These are phyloP conservation scores for Neoaliturus tenellus DNA, from an alignment of 2,888 invertebrate species.

Conservation along the genomic window DNA sequence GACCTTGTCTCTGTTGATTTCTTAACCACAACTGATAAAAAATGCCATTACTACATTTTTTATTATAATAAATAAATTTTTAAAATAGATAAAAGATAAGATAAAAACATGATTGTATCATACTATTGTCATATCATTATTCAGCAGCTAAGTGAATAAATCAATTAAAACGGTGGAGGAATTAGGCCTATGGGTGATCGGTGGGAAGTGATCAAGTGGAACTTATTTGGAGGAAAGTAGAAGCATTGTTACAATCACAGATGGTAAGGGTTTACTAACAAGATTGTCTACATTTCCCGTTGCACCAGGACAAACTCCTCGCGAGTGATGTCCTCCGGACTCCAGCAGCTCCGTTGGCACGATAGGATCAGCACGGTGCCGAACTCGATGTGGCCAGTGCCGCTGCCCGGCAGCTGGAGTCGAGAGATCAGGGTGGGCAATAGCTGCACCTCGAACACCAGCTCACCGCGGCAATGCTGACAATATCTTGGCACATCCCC, in stretches of 20 bases:
- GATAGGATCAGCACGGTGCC: constrained; percentile 92
- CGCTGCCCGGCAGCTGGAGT: constrained; percentile 73
- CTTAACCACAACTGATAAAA: too few relatives aligned
- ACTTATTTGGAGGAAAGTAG: background rate
- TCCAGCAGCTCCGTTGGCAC: constrained; percentile 92
- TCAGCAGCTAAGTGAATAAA: too few relatives aligned
- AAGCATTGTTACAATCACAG: constrained; percentile 20
- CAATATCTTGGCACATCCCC: constrained; percentile 76
- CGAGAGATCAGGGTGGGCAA: constrained; percentile 87
- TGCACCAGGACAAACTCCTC: constrained; percentile 86
- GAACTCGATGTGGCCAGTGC: constrained; percentile 80
- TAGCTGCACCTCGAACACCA: constrained; percentile 89
- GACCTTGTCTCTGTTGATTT: too few relatives aligned
- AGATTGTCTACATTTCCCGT: constrained; percentile 74
- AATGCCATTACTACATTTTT: too few relatives aligned
- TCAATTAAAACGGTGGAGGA: too few relatives aligned
- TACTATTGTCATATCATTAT: too few relatives aligned
- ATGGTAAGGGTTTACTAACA: background rate
- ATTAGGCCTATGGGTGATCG: background rate
- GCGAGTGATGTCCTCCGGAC: constrained; percentile 79
- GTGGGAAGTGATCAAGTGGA: background rate
- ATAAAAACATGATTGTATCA: too few relatives aligned
- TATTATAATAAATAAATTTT: too few relatives aligned
- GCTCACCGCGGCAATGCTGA: constrained; percentile 81
- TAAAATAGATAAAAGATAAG: too few relatives aligned